phyloP scores from a whole-genome alignment of 2,113 vertebrate species.

The Phalacrocorax carbo region DNA sequence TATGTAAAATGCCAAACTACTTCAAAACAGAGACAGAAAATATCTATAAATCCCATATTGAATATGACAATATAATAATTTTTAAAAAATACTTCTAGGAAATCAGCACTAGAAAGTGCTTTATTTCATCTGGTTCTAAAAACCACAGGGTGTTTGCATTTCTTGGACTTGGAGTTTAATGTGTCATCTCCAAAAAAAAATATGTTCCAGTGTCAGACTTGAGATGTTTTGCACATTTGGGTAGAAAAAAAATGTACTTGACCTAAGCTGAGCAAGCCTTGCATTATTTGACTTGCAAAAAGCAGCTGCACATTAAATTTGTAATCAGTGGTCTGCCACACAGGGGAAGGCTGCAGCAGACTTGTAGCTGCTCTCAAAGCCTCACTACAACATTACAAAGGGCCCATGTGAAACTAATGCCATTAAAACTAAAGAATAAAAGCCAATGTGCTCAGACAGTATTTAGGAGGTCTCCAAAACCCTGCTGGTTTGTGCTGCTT shows the following conservation, averaged over 20 bases:
- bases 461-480: not conserved
- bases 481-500: not conserved
- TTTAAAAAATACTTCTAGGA: not conserved
- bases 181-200: not conserved
- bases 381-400: not conserved
- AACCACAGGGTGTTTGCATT: not conserved
- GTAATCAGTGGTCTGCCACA: not conserved
- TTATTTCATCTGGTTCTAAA: not conserved
- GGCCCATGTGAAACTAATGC: not conserved
- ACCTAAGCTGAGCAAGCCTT: not conserved
- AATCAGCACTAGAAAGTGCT: not conserved
- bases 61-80: not conserved
- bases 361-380: not conserved
- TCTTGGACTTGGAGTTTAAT: not conserved
- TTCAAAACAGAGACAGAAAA: not conserved
- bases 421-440: not conserved
- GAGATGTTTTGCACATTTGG: not conserved
- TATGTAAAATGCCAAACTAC: not conserved
- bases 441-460: not conserved
- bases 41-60: not conserved
- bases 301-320: not conserved
- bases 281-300: slow-evolving; percentile 8
- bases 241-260: not conserved
- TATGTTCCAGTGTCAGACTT: not conserved
- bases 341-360: not conserved